Evolutionary conservation across 2,888 invertebrate genomes (phyloP), one percentile per base, ranked within the genome.

Genomic region (Stratiomys singularior): DNA sequence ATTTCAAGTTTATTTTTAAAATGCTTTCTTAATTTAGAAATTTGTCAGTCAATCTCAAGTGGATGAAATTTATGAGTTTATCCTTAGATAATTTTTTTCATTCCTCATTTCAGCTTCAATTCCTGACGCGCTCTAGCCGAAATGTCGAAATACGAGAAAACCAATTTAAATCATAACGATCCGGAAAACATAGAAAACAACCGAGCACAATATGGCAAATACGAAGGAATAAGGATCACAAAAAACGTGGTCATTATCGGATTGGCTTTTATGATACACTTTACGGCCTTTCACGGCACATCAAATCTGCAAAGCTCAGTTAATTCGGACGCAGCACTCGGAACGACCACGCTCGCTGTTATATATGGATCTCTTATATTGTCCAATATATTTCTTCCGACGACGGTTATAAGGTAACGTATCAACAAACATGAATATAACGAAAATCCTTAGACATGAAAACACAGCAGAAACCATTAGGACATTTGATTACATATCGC

Each of bases 271-370:
- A 94, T 97, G 92, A 91, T 97, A 82, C 94, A 96, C 82, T 96
- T 98, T 88, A 97, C 96, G 0, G 96, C 97, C 4, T 98, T 96
- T 86, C 95, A 94, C 87, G 94, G 94, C 3, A 91, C 94, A 1
- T 93, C 94, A 71, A 94, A 94, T 86, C 88, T 94, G 56, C 94
- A 94, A 87, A 96, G 95, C 84, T 95, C 95, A 0, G 91, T 96
- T 76, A 96, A 96, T 86, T 91, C 93, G 21, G 93, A 94, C 83
- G 92, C 91, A 1, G 93, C 95, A 0, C 88, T 96, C 0, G 97
- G 97, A 1, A 93, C 95, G 1, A 93, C 93, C 81, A 95, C 96
- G 0, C 87, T 96, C 72, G 93, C 95, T 0, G 92, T 95, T 4
- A 93, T 97, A 81, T 98, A 98, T 87, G 94, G 93, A 74, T 93